Percentiles rank a stretch among this genome's conserved stretches.
phyloP scores from a whole-genome alignment of 2,888 invertebrate genomes.

The Buathra laborator region DNA sequence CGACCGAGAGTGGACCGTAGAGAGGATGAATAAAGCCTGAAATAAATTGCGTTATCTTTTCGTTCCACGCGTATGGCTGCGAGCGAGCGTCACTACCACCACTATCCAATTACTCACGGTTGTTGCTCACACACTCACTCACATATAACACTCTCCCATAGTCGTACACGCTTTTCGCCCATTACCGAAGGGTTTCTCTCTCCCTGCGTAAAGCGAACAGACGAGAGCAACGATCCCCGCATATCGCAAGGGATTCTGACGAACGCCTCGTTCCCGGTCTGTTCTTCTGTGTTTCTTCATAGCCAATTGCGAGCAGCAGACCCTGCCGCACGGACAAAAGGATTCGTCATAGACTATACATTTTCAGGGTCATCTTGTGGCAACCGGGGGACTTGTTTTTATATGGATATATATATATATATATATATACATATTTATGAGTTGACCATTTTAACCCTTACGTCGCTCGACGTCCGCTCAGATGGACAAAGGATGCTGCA shows the following conservation, averaged over 20 bases:
- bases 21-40: conserved; percentile 81
- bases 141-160: conserved; percentile 37
- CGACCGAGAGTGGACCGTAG: conserved; percentile 70
- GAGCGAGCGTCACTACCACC: conserved; percentile 72
- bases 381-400: neutral
- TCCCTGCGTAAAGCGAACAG: conserved; percentile 6
- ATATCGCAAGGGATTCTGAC: conserved; percentile 34
- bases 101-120: conserved; percentile 72
- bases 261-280: conserved; percentile 56
- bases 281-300: conserved; percentile 45
- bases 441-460: conserved; percentile 62
- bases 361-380: conserved; percentile 60
- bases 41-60: conserved; percentile 84
- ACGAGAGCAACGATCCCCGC: conserved; percentile 26
- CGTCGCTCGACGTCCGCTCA: conserved; percentile 23
- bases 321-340: conserved; percentile 56
- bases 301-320: conserved; percentile 57
- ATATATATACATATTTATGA: neutral
- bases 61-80: conserved; percentile 83
- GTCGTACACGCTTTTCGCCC: conserved; percentile 53
- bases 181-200: conserved; percentile 59
- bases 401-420: neutral
- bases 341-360: conserved; percentile 63
- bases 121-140: conserved; percentile 61
- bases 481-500: conserved; percentile 45